Conservation (phyloP, 2,113 vertebrate species). For the Maccullochella peelii region DNA sequence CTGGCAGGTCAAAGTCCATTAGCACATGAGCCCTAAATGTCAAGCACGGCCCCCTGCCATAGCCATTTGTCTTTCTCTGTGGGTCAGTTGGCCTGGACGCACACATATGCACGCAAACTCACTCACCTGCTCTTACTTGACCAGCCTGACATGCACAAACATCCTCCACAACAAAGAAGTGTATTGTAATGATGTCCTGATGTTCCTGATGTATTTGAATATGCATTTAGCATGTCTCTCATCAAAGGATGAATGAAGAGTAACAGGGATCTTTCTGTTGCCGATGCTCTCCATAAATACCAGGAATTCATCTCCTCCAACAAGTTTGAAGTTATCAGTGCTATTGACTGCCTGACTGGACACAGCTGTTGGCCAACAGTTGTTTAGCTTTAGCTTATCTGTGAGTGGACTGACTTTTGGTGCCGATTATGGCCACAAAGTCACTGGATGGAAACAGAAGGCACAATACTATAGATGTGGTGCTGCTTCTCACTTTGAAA, state of each 20-base stretch:
- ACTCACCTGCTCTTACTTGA: constrained; percentile 58
- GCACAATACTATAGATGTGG: background rate
- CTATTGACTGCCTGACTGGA: constrained; percentile 29
- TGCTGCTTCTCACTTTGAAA: constrained; percentile 25
- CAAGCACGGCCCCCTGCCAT: constrained; percentile 71
- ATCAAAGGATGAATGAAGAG: background rate
- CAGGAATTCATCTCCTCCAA: background rate
- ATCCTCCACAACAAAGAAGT: constrained; percentile 3
- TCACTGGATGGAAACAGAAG: background rate
- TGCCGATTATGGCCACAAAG: background rate
- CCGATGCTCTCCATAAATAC: background rate
- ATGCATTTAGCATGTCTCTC: background rate
- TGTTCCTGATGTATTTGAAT: background rate
- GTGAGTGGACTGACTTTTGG: background rate
- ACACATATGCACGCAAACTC: constrained; percentile 20
- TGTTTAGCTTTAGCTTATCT: constrained; percentile 53
- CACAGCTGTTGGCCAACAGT: constrained; percentile 33
- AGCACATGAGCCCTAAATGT: constrained; percentile 81
- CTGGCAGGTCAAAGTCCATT: constrained; percentile 79
- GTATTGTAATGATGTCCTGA: too few species aligned
- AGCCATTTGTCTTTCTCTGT: constrained; percentile 80
- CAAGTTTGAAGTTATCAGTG: constrained; percentile 30
- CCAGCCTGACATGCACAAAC: constrained; percentile 9
- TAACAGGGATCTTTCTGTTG: background rate
- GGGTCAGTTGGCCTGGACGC: constrained; percentile 53